Base-by-base conservation (phyloP, 1,140 invertebrate species). In the Saccostrea glomerata region DNA sequence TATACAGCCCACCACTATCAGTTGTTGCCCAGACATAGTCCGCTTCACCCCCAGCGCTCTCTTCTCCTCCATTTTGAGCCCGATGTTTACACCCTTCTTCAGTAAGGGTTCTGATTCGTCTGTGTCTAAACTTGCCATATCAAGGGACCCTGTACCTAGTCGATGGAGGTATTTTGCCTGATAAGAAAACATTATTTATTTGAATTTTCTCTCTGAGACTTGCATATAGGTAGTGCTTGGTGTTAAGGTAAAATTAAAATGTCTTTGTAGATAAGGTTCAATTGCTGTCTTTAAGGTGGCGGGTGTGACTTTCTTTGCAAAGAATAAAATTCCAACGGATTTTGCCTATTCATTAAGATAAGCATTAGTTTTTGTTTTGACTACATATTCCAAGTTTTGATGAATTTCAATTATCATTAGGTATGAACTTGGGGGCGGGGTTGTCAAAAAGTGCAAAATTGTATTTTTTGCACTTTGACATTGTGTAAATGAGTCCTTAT, bases 1-100 rank as follows among this genome's bases (percentile, higher is more conserved):
- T 40, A 93, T 91, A 86, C 90, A 91, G n/a, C 89, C 30, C 0
- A 91, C 89, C 54, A 92, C 90, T 25, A 84, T 2, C 40, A 84
- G 40, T 23, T 84, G 70, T 25, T 77, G 82, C 5, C 82, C 12
- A 25, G 25, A 30, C 70, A 77, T 77, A 6, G 25, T 9, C 70
- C 70, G 70, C 23, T 36, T 77, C 25, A 15, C 0, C 25, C 5
- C 66, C 12, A 25, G 1, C 30, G 30, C 13, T 23, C 86, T 60
- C 25, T 12, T 17, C 56, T 11, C 30, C 54, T 15, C 23, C 30
- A 11, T 82, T 9, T 60, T 58, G 25, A 4, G 3, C 1, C n/a
- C 9, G 15, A 30, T 36, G 13, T 54, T 58, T 70, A n/a, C 36
- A 36, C 23, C 15, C 82, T 17, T 54, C 60, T 30, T 70, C 87